Conservation (phyloP, 2,797 vertebrate species). For the Channa striata region DNA sequence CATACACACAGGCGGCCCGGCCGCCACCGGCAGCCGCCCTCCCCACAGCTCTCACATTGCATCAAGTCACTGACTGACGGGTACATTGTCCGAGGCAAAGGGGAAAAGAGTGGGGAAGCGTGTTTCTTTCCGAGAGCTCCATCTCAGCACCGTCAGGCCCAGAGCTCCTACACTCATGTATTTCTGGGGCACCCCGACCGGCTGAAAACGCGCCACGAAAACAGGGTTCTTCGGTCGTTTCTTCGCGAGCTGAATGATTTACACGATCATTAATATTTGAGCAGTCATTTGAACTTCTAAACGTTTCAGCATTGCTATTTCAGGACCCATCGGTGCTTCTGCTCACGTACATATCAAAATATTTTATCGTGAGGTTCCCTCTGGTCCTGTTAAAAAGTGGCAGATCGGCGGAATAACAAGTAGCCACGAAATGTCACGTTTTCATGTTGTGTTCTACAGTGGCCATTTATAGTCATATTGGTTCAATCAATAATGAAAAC, state of each 20-base stretch:
- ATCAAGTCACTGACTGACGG: conserved; percentile 79
- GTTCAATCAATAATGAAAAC: too few relatives aligned
- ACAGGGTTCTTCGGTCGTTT: conserved; percentile 59
- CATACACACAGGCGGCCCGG: conserved; percentile 56
- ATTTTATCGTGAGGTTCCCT: conserved; percentile 4
- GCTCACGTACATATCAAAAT: conserved; percentile 19
- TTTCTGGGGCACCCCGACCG: conserved; percentile 52
- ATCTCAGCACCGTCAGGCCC: conserved; percentile 44
- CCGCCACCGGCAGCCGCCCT: conserved; percentile 51
- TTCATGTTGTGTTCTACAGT: too few relatives aligned
- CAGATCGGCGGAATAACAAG: neutral
- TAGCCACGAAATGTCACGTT: neutral
- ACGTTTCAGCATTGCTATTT: conserved; percentile 45
- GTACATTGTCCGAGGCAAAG: conserved; percentile 75
- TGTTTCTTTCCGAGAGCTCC: conserved; percentile 69
- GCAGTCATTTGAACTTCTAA: conserved; percentile 69
- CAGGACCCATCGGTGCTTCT: neutral
- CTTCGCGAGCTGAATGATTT: conserved; percentile 68
- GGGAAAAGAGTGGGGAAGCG: conserved; percentile 78
- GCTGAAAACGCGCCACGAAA: conserved; percentile 52
- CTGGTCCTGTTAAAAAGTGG: neutral
- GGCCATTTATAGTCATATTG: too few relatives aligned
- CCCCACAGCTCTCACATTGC: conserved; percentile 77
- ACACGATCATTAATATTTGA: conserved; percentile 70
- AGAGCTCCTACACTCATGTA: conserved; percentile 45